Conservation (phyloP, 2,113 vertebrate species). For the Osmerus eperlanus region DNA sequence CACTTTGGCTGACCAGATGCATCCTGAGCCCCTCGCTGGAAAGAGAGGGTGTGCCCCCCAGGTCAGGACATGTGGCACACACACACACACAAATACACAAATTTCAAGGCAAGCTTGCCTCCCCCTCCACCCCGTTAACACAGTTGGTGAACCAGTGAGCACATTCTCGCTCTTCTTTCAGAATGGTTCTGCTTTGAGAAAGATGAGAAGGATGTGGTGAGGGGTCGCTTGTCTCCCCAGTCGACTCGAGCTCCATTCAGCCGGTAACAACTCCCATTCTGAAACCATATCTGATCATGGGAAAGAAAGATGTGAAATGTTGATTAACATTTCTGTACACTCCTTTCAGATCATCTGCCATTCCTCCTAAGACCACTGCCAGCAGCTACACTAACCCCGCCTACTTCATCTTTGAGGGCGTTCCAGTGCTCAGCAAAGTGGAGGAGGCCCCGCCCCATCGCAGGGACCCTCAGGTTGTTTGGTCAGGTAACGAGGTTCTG, state of each 20-base stretch:
- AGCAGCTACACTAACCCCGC: conserved; percentile 83
- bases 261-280: conserved; percentile 48
- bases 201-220: conserved; percentile 50
- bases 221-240: conserved; percentile 48
- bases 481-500: conserved; percentile 65
- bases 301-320: background rate
- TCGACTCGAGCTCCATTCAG: conserved; percentile 36
- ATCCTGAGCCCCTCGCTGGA: conserved; percentile 59
- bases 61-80: conserved; percentile 42
- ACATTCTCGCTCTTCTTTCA: conserved; percentile 52
- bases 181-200: conserved; percentile 81
- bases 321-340: background rate
- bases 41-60: conserved; percentile 43
- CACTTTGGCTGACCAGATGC: conserved; percentile 65
- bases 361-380: conserved; percentile 55
- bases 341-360: conserved; percentile 59
- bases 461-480: conserved; percentile 62
- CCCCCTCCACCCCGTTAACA: conserved; percentile 11
- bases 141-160: conserved; percentile 11
- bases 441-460: conserved; percentile 44
- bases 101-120: conserved; percentile 16
- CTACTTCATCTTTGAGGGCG: conserved; percentile 84
- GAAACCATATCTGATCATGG: too few relatives aligned
- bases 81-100: conserved; percentile 20
- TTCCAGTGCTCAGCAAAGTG: conserved; percentile 52